Evolutionary conservation across 2,888 invertebrate species (phyloP).

Genomic region (Exephanes ischioxanthus): DNA sequence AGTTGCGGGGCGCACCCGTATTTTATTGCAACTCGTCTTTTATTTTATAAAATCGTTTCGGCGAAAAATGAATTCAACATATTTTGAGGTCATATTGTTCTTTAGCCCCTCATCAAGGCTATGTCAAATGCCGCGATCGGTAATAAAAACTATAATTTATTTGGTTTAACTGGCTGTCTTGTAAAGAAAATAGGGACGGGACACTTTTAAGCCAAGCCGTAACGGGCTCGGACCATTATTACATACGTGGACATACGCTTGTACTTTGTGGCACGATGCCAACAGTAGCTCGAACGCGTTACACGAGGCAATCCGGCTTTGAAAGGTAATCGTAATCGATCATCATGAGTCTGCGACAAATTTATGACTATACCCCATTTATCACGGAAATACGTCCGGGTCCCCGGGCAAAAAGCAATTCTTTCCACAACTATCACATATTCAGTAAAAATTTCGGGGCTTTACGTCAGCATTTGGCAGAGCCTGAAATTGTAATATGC

Average conservation of each 20-base stretch:
- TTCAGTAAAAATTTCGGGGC: not conserved
- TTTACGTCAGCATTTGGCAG: not conserved
- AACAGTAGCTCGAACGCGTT: conserved; percentile 11
- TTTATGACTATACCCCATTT: conserved; percentile 23
- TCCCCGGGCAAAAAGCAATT: conserved; percentile 10
- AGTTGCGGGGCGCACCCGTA: no score
- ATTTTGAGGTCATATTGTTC: no score
- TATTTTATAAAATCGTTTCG: no score
- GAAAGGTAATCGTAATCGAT: conserved; percentile 64
- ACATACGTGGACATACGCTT: not conserved
- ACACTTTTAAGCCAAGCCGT: not conserved
- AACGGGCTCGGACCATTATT: not conserved
- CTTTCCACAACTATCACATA: conserved; percentile 4
- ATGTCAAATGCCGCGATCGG: no score
- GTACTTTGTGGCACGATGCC: conserved; percentile 20
- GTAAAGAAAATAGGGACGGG: not conserved
- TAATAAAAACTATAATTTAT: no score
- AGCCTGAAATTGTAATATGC: no score
- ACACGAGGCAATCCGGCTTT: conserved; percentile 42
- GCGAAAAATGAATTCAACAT: no score
- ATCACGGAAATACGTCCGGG: conserved; percentile 39
- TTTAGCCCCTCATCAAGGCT: no score
- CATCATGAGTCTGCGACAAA: conserved; percentile 35
- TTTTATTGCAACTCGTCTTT: no score
- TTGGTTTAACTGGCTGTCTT: not conserved